Conservation (phyloP, 2,888 invertebrate genomes). For the Drosophila engyochracea region DNA sequence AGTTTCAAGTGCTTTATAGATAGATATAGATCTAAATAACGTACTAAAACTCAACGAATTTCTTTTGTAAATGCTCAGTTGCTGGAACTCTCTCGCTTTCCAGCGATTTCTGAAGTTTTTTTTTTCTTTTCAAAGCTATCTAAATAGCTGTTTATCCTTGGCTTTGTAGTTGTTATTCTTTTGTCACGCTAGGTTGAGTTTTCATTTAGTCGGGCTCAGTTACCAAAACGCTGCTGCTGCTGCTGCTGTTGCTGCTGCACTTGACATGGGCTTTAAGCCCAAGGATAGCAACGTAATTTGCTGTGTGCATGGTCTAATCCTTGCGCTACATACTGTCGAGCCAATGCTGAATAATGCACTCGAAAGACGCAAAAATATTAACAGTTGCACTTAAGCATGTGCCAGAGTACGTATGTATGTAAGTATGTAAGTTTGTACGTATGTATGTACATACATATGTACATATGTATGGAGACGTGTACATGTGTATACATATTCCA, state of each 20-base stretch:
- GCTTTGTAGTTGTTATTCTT: neutral
- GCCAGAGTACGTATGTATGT: neutral
- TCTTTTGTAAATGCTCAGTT: neutral
- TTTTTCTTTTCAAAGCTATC: neutral
- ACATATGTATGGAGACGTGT: neutral
- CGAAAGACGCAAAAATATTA: conserved; percentile 59
- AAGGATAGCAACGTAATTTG: conserved; percentile 65
- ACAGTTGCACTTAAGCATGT: conserved; percentile 43
- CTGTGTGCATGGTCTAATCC: conserved; percentile 68
- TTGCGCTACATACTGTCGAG: conserved; percentile 68
- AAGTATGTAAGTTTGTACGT: neutral
- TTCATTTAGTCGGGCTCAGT: conserved; percentile 16
- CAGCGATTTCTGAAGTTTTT: neutral
- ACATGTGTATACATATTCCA: conserved; percentile 1
- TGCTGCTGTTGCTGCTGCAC: conserved; percentile 18
- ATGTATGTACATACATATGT: neutral
- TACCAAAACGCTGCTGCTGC: conserved; percentile 6
- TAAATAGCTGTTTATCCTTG: neutral
- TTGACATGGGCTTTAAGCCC: conserved; percentile 50
- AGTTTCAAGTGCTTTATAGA: neutral
- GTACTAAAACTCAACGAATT: neutral
- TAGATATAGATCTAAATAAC: neutral
- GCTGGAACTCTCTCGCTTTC: neutral
- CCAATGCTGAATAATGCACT: conserved; percentile 69
- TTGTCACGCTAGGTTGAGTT: neutral